These are phyloP conservation scores for Tiliacea aurago DNA, from an alignment of 2,888 invertebrate genomes.

Conservation along the genomic window DNA sequence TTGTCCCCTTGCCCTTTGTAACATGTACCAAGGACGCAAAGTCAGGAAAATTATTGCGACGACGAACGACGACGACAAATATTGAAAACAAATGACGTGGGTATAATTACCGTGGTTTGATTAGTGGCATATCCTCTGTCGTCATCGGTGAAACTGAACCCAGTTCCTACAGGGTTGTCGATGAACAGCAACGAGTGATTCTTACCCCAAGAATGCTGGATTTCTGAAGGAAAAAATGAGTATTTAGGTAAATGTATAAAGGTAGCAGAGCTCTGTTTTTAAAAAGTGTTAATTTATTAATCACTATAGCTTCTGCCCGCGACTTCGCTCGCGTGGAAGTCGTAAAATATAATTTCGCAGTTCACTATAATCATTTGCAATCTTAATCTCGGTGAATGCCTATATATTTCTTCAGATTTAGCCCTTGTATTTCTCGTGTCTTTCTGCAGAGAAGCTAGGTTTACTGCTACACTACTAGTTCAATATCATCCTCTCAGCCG, in stretches of 20 bases:
- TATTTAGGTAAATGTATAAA: not conserved
- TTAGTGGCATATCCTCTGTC: constrained; percentile 91
- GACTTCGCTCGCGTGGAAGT: no score
- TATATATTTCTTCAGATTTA: not conserved
- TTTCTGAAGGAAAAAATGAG: constrained; percentile 75
- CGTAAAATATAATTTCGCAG: no score
- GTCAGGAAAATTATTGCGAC: not conserved
- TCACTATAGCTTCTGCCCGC: no score
- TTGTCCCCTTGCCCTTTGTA: no score
- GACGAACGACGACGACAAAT: not conserved
- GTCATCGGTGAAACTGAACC: constrained; percentile 92
- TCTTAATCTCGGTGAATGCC: no score
- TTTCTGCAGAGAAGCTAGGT: not conserved
- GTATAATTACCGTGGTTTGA: constrained; percentile 89
- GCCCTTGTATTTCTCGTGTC: not conserved
- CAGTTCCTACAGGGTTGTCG: constrained; percentile 93
- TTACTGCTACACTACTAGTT: not conserved
- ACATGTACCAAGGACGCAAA: not conserved
- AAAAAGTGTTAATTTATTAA: not conserved
- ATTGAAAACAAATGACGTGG: constrained; percentile 14
- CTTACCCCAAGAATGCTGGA: constrained; percentile 91
- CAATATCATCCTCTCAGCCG: not conserved
- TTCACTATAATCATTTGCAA: no score
- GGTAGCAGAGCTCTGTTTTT: not conserved
- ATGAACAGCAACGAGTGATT: constrained; percentile 92